Base-by-base conservation (phyloP, 2,797 vertebrate species). In the Anisognathus igniventris region DNA sequence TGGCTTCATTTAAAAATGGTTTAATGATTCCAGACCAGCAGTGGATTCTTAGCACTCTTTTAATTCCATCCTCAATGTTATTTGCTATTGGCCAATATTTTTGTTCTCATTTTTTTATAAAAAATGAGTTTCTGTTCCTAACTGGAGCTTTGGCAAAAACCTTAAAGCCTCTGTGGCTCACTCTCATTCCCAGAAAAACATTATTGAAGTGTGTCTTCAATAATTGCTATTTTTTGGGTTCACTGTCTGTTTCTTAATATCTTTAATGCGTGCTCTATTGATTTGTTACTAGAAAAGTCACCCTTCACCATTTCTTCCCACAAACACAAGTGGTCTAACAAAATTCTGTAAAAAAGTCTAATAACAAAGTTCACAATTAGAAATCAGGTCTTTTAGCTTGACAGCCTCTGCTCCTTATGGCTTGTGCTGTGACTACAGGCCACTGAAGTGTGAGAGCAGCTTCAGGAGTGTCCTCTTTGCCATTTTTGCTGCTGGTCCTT, bases 251-350 rank as follows among this genome's bases (percentile, higher is more conserved):
- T 87, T 58, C 40, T 24, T 73, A 67, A 11, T 66, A 47, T 39
- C 27, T 73, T 68, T 82, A 75, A 79, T 64, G 33, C 3, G 1
- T 23, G 8, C 61, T 90, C 14, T 70, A 5, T 44, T 79, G 30
- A 68, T 88, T 90, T 60, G 44, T 90, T 71, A 30, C 45, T 68
- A 40, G 33, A 16, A 75, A 87, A 78, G 42, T 68, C n/a, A 45
- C 1, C 2, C 57, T 83, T 56, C 54, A 45, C 30, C 16, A 20
- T 60, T 74, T 86, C 30, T 93, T 83, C 86, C 65, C 45, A 68
- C 77, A 84, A 61, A 72, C 20, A 31, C 6, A 25, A 51, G 20
- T 7, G 19, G 12, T 62, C 56, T 33, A 58, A 53, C 70, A 86
- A 50, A 60, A 42, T 77, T 71, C 71, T 6, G 23, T 68, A 15